Evolutionary conservation across 2,113 vertebrate species (phyloP).

Genomic region (Otis tarda): DNA sequence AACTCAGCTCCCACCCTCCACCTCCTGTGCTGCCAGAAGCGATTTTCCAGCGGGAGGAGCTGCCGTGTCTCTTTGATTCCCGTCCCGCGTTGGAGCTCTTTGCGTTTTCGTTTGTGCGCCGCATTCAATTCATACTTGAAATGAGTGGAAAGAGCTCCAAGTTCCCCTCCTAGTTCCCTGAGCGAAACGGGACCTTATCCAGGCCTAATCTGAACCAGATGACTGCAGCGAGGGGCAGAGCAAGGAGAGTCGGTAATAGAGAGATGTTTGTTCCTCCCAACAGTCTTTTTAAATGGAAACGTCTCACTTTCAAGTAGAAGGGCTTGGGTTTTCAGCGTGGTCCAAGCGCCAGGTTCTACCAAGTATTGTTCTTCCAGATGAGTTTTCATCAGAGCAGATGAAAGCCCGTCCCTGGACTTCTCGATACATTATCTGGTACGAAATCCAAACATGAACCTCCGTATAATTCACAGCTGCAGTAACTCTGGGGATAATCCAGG

Average conservation of each 20-base stretch:
- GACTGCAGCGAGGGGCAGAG: neutral
- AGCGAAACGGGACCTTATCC: conserved; percentile 4
- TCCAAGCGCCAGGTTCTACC: neutral
- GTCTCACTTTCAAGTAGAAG: neutral
- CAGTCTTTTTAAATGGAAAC: neutral
- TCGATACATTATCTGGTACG: neutral
- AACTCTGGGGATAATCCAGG: neutral
- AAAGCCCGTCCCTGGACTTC: neutral
- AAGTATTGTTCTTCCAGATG: neutral
- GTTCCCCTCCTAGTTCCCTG: conserved; percentile 5
- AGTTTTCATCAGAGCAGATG: neutral
- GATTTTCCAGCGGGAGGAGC: neutral
- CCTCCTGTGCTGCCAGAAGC: rapidly evolving
- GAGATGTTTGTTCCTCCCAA: conserved; percentile 9
- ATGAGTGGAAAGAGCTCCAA: neutral
- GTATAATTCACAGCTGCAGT: neutral
- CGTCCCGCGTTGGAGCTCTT: neutral
- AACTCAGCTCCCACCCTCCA: neutral
- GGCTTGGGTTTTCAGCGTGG: neutral
- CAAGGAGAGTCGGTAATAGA: neutral
- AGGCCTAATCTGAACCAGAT: conserved; percentile 61
- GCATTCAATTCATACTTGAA: neutral
- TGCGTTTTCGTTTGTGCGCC: neutral
- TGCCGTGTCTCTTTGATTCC: neutral
- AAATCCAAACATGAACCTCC: neutral